Conservation (phyloP, 2,797 vertebrate genomes). For the Scarus forsteni region DNA sequence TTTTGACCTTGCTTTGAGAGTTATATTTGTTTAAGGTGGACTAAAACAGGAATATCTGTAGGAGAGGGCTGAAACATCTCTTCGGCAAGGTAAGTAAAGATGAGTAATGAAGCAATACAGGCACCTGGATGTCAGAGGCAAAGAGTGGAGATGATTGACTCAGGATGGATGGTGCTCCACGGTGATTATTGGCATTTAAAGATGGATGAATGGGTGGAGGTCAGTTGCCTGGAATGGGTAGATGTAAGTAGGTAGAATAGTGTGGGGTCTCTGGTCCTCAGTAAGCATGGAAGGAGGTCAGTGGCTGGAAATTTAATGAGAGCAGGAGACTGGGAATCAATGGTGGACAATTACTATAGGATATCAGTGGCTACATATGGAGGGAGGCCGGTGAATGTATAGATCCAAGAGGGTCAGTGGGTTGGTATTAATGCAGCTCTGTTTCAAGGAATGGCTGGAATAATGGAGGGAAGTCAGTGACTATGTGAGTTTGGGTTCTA, state of each 20-base stretch:
- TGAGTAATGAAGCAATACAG: slow-evolving; percentile 21
- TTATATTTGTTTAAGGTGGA: slow-evolving; percentile 7
- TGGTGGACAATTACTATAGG: not conserved
- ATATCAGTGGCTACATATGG: not conserved
- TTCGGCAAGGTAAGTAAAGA: not conserved
- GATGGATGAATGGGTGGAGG: slow-evolving; percentile 12
- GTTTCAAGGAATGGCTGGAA: not conserved
- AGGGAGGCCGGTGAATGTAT: not conserved
- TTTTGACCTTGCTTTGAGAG: not conserved
- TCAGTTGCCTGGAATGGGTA: not conserved
- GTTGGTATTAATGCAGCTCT: not conserved
- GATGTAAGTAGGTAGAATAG: not conserved
- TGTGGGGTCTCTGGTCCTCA: not conserved
- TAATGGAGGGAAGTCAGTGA: not conserved
- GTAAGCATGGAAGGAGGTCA: not conserved
- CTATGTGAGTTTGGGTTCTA: not conserved
- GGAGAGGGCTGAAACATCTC: not conserved
- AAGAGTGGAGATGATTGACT: slow-evolving; percentile 11
- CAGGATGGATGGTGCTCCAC: slow-evolving; percentile 3
- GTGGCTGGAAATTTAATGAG: not conserved
- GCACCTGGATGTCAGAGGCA: slow-evolving; percentile 4
- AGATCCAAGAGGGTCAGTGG: no score
- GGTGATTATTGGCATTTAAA: slow-evolving; percentile 18
- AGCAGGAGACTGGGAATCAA: not conserved
- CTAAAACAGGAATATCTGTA: slow-evolving; percentile 2